These are phyloP conservation scores for Ophioderma brevispina DNA, from an alignment of 35 echinoderm and acorn worm genomes.

Conservation along the genomic window DNA sequence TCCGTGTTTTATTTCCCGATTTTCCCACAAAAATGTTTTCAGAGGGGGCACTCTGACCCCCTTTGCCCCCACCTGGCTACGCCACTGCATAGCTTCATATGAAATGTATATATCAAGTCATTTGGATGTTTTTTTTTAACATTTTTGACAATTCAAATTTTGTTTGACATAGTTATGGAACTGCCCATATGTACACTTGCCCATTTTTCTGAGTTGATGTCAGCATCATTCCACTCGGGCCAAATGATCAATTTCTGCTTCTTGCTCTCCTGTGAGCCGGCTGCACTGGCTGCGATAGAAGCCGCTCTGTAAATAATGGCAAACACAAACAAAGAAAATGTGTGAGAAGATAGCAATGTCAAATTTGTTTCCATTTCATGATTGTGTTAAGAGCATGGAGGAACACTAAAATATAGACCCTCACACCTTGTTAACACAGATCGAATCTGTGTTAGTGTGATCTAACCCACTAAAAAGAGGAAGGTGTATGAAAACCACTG, in stretches of 20 bases:
- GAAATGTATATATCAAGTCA: too few relatives aligned
- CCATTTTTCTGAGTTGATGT: conserved; percentile 99
- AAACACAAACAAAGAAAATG: conserved; percentile 20
- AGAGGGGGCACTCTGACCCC: too few relatives aligned
- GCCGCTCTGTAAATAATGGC: conserved; percentile 78
- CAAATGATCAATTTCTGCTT: conserved; percentile 93
- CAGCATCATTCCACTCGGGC: conserved; percentile 94
- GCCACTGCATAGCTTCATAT: too few relatives aligned
- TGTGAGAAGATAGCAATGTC: not conserved
- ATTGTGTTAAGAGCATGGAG: not conserved
- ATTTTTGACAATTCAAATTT: too few relatives aligned
- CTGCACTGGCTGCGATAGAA: conserved; percentile 93
- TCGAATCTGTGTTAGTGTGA: too few relatives aligned
- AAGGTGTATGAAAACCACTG: too few relatives aligned
- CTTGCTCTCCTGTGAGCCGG: conserved; percentile 85
- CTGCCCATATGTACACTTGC: conserved; percentile 25
- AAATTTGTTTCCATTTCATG: too few relatives aligned
- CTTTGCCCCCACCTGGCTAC: too few relatives aligned
- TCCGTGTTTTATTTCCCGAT: too few relatives aligned
- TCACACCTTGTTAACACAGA: not conserved
- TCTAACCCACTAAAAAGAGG: too few relatives aligned
- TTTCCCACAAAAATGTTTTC: too few relatives aligned
- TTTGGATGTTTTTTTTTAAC: too few relatives aligned
- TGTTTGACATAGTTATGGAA: not conserved
- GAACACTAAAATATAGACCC: not conserved